phyloP scores from a whole-genome alignment of 2,113 vertebrate species.

The Tauraco erythrolophus region DNA sequence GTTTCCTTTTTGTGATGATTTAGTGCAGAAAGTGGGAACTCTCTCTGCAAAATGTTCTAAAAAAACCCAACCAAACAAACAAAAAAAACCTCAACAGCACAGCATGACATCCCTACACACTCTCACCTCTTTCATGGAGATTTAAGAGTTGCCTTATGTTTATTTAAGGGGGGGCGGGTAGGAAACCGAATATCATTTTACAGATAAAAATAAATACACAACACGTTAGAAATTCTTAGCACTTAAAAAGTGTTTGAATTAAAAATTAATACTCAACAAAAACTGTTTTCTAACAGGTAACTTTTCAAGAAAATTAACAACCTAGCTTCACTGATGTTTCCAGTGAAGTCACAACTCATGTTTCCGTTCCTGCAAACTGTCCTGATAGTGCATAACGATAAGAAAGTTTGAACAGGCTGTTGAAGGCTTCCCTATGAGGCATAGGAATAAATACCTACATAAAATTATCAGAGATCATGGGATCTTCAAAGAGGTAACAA shows the following conservation, averaged over 20 bases:
- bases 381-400: not conserved
- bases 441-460: not conserved
- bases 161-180: not conserved
- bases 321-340: not conserved
- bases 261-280: not conserved
- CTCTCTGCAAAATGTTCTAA: not conserved
- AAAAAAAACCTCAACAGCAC: not conserved
- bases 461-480: not conserved
- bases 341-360: not conserved
- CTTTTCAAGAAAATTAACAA: not conserved
- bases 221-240: not conserved
- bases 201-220: not conserved
- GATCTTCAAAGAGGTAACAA: not conserved
- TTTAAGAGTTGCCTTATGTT: not conserved
- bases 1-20: not conserved
- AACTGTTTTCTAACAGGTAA: not conserved
- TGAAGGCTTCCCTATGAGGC: not conserved
- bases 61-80: not conserved
- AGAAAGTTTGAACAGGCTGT: not conserved
- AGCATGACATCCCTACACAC: not conserved
- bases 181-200: not conserved
- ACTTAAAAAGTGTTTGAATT: not conserved
- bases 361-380: not conserved
- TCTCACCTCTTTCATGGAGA: not conserved
- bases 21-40: not conserved